Base-by-base conservation (phyloP, 2,797 vertebrate genomes). In the Sylvilagus floridanus region DNA sequence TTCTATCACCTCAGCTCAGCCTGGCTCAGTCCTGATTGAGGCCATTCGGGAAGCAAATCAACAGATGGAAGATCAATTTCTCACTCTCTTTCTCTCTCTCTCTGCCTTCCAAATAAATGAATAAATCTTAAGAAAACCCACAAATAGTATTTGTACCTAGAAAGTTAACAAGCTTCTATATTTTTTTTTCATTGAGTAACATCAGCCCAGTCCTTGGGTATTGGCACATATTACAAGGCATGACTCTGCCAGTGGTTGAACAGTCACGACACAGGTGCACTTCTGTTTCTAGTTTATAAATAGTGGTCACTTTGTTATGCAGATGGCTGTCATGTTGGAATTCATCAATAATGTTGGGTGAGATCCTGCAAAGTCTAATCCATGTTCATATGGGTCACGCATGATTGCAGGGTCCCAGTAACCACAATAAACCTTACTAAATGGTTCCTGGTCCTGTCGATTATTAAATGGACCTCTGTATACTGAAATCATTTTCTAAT, bases 331-430 rank as follows among this genome's bases (percentile, higher is more conserved):
- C 16, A 28, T 65, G 24, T 94, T 60, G 68, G 24, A 90, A 81
- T 71, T 84, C 57, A 90, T 77, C 30, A 75, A 35, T 69, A 72
- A 91, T 30, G 7, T 63, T 93, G 76, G 65, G 62, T n/a, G 60
- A 84, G 22, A 47, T n/a, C 42, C 6, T 83, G 16, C 37, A 73
- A 54, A 68, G 14, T 66, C 60, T 60, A 35, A 32, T 7, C 30
- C 76, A 37, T 32, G 21, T 82, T 88, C 65, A 77, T 21, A 87
- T 42, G 81, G 13, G 28, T 35, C 10, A 10, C 28, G 73, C 19
- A 68, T 85, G 72, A 63, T 42, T n/a, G 28, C 2, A 75, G 28
- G 22, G 10, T 84, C 11, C 1, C 83, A 73, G 22, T 69, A 35
- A 65, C 32, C 30, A 50, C 7, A 87, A 50, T 69, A 85, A 54